Base-by-base conservation (phyloP, 1,140 invertebrate species). In the Hypsibius dujardini region DNA sequence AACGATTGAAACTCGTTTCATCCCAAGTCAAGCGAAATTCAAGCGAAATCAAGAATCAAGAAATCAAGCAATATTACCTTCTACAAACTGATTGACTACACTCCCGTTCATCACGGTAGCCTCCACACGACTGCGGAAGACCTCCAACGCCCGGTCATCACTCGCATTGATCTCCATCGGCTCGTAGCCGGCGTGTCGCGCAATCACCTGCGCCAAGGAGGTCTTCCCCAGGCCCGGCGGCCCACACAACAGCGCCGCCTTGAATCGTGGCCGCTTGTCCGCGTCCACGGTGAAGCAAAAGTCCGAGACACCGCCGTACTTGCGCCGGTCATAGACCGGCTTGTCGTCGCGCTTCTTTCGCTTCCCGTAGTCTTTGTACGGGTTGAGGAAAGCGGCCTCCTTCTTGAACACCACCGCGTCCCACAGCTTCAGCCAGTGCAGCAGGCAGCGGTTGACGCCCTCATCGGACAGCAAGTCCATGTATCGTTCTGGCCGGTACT, bases 351-450 rank as follows among this genome's bases (percentile, higher is more conserved):
- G 28, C 59, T 72, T 72, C 47, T 72, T 70, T 40, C 74, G 75
- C 7, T 78, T 67, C 47, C 69, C 50, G 46, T n/a, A 40, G 70
- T 46, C 59, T 70, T n/a, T 59, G 46, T 72, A 59, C 7, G 50
- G 50, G 50, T 56, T 56, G 7, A 56, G 7, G 50, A 56, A 46
- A 28, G 67, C 70, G 3, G 46, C 14, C 47, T 80, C 76, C 73
- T 78, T 80, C 46, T 75, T 76, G 78, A 90, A 90, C 15, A 90
- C 88, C 56, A 86, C 84, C 82, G 92, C 91, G 79, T 97, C 93
- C 93, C 93, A 97, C 73, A 92, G 82, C 80, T 95, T 95, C 0
- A 97, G 76, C 93, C 93, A 97, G 74, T 87, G 86, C 40, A 97
- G 80, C 59, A 96, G 80, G 2, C 85, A 85, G 72, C 90, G 82